Percentiles rank a stretch among this genome's conserved stretches.
Conservation (phyloP, 1,140 invertebrate genomes). For the Lepidurus packardi region DNA sequence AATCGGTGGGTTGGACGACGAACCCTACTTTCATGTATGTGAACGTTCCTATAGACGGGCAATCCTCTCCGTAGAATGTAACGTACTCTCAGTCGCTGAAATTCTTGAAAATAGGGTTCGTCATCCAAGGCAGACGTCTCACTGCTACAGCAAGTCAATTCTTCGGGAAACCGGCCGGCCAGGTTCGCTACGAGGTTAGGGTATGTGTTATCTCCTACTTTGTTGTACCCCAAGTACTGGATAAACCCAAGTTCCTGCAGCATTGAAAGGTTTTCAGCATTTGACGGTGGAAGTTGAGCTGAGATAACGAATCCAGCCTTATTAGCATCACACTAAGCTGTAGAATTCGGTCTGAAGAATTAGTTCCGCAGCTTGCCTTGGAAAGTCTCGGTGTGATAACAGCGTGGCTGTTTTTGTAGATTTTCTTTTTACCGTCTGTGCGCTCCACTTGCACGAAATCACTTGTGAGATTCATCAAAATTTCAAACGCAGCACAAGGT, state of each 20-base stretch:
- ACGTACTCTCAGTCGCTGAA: slow-evolving; percentile 64
- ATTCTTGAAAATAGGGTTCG: slow-evolving; percentile 75
- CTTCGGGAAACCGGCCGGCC: slow-evolving; percentile 36
- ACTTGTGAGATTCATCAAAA: neutral
- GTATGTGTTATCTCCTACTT: slow-evolving; percentile 43
- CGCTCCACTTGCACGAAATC: neutral
- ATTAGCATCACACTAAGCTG: neutral
- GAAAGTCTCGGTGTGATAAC: neutral
- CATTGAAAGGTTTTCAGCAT: neutral
- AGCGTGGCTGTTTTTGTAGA: neutral
- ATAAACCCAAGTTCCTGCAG: slow-evolving; percentile 30
- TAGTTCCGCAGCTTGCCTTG: neutral
- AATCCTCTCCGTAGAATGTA: slow-evolving; percentile 74
- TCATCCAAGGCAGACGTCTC: slow-evolving; percentile 53
- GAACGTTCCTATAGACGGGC: slow-evolving; percentile 65
- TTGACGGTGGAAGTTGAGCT: neutral
- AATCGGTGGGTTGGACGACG: slow-evolving; percentile 67
- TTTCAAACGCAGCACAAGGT: neutral
- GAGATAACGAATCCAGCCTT: neutral
- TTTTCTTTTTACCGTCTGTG: neutral
- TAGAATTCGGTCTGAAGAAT: neutral
- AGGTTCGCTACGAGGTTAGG: slow-evolving; percentile 42
- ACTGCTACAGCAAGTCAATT: slow-evolving; percentile 32
- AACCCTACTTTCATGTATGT: slow-evolving; percentile 76
- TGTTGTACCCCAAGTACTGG: slow-evolving; percentile 41